These are phyloP conservation scores for Lissocephala sabroskyi DNA, from an alignment of 2,888 invertebrate genomes.

Conservation along the genomic window DNA sequence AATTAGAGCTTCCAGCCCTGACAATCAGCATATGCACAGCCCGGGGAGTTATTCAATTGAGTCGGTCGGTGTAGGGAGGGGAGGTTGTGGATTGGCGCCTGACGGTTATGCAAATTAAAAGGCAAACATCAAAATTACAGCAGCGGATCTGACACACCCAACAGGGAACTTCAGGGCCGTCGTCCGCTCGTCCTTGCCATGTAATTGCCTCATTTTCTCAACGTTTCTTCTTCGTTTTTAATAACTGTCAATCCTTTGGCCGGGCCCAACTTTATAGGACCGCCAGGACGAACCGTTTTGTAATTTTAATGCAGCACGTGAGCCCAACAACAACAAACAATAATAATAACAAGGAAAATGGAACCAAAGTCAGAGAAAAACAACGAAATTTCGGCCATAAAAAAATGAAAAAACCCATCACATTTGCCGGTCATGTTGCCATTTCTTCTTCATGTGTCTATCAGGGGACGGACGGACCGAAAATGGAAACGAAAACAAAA, in stretches of 20 bases:
- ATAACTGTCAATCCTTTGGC: constrained; percentile 61
- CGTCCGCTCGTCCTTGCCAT: no score
- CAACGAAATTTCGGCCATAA: constrained; percentile 3
- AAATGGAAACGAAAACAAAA: no score
- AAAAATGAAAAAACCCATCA: not conserved
- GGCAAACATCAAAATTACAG: constrained; percentile 2
- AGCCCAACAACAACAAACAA: constrained; percentile 11
- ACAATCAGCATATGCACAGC: constrained; percentile 53
- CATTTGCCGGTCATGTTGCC: no score
- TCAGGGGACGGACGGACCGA: no score
- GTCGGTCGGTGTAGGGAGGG: not conserved
- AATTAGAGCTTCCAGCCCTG: no score
- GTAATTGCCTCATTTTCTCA: constrained; percentile 58
- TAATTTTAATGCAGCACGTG: constrained; percentile 8
- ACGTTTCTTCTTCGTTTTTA: no score
- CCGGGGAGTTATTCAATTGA: not conserved
- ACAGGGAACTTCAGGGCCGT: no score
- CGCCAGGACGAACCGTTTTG: not conserved
- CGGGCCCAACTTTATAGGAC: not conserved
- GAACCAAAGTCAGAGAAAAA: constrained; percentile 8
- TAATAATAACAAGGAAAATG: no score
- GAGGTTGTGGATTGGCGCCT: not conserved
- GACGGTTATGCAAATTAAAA: constrained; percentile 1
- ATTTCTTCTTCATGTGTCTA: no score
- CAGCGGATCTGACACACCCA: no score